A percentile compares a stretch with the other conserved stretches of the same genome.
phyloP scores from a whole-genome alignment of 2,113 vertebrate genomes.

The Myiozetetes cayanensis region DNA sequence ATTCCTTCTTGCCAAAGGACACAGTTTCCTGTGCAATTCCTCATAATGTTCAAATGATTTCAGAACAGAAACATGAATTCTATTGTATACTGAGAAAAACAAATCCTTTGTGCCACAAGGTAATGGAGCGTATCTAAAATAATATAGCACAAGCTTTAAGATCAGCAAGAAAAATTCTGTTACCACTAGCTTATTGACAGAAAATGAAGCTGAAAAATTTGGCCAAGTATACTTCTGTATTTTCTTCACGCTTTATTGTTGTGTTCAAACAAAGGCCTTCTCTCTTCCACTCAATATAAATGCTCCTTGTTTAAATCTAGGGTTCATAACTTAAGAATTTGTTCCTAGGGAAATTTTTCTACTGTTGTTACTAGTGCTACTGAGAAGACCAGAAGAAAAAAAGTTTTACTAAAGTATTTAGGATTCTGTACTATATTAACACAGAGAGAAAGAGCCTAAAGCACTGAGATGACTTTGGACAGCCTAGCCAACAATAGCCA shows the following conservation, averaged over 20 bases:
- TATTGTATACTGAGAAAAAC: background rate
- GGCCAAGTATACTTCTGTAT: background rate
- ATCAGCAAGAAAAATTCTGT: conserved; percentile 8
- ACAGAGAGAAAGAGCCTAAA: background rate
- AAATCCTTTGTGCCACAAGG: conserved; percentile 26
- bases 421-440: background rate
- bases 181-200: background rate
- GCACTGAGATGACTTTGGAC: background rate
- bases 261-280: conserved; percentile 35
- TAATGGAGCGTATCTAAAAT: conserved; percentile 48
- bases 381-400: background rate
- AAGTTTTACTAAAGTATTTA: background rate
- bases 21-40: background rate
- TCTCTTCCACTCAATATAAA: conserved; percentile 9
- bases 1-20: background rate
- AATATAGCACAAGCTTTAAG: conserved; percentile 14
- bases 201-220: conserved; percentile 35
- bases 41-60: background rate
- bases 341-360: background rate
- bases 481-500: background rate
- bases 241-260: background rate
- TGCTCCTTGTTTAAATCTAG: background rate
- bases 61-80: background rate
- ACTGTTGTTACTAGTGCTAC: background rate
- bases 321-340: conserved; percentile 8